These are phyloP conservation scores for Hemiprocne comata DNA, from an alignment of 2,113 vertebrate species.

Conservation along the genomic window DNA sequence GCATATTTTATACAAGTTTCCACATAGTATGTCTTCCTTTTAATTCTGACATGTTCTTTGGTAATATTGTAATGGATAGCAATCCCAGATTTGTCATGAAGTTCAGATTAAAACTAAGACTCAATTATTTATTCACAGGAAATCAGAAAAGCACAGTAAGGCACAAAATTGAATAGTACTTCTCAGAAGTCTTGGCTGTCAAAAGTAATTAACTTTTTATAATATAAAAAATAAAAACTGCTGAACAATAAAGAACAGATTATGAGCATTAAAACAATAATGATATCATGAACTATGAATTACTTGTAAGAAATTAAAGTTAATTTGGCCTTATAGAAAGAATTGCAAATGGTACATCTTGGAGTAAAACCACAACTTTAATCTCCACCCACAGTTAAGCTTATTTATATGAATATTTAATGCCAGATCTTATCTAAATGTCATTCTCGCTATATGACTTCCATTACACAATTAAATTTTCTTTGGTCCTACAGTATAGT, in stretches of 20 bases:
- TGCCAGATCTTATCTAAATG: background rate
- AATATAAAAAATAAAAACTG: background rate
- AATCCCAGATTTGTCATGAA: background rate
- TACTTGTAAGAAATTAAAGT: background rate
- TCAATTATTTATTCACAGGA: background rate
- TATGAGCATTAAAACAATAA: background rate
- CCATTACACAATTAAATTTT: background rate
- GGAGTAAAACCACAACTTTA: background rate
- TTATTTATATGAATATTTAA: constrained; percentile 16
- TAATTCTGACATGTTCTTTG: background rate
- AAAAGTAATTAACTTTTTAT: background rate
- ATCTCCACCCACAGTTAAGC: background rate
- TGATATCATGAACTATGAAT: background rate
- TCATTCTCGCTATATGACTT: background rate
- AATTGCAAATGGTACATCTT: background rate
- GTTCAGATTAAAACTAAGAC: background rate
- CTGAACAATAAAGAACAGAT: background rate
- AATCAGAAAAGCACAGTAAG: background rate
- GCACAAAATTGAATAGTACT: background rate
- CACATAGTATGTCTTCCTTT: background rate
- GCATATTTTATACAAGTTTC: background rate
- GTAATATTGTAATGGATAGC: background rate
- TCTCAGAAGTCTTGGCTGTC: background rate
- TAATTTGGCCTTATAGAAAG: background rate
- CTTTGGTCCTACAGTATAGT: background rate